phyloP scores from a whole-genome alignment of 2,888 invertebrate species.

The Cremastobaeus sp. region DNA sequence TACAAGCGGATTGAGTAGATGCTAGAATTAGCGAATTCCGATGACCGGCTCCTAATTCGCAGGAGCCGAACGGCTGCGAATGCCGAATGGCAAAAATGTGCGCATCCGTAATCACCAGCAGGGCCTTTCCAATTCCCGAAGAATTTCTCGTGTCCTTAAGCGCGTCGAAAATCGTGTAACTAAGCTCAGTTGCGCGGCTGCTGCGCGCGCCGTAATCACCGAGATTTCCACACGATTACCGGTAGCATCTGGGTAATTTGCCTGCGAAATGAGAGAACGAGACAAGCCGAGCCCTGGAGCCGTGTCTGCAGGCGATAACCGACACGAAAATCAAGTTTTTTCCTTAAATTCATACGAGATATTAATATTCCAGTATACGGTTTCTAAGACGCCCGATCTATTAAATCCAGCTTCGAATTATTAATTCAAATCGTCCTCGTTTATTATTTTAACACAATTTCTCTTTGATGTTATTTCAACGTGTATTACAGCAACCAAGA shows the following conservation, averaged over 20 bases:
- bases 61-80: conserved; percentile 46
- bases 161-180: conserved; percentile 63
- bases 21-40: conserved; percentile 42
- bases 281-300: conserved; percentile 43
- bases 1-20: conserved; percentile 40
- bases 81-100: conserved; percentile 49
- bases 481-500: no score
- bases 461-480: no score
- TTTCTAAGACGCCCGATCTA: neutral
- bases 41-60: conserved; percentile 42
- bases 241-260: conserved; percentile 76
- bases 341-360: conserved; percentile 1
- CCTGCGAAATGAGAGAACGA: conserved; percentile 72
- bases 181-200: conserved; percentile 64
- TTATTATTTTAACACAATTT: no score
- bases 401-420: neutral
- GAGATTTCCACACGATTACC: conserved; percentile 74
- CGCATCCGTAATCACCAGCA: conserved; percentile 43
- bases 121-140: conserved; percentile 59
- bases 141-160: conserved; percentile 60
- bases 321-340: conserved; percentile 58
- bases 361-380: no score
- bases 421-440: no score
- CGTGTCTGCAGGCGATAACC: conserved; percentile 49
- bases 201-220: conserved; percentile 74